Evolutionary conservation across 2,888 invertebrate species (phyloP), one percentile per base, ranked within the genome.

Genomic region (Nesidiocoris tenuis): DNA sequence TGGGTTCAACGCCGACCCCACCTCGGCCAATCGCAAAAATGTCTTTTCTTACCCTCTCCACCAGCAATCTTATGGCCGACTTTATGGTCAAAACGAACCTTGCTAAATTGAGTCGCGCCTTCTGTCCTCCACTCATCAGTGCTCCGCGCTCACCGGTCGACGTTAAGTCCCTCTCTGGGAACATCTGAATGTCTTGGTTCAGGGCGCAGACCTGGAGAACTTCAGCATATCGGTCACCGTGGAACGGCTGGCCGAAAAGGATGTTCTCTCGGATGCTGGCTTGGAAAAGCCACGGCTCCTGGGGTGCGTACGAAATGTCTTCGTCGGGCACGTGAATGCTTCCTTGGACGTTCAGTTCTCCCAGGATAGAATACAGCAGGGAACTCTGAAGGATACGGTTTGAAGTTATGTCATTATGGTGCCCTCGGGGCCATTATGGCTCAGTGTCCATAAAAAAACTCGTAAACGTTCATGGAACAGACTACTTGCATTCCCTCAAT

Each of bases 191-290:
- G 83, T 95, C 95, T 76, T 89, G 84, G 82, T 89, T 89, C 77
- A 92, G 86, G n/a, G 91, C 90, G 82, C 92, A 92, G 0, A 88
- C 89, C 74, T 88, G 87, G 0, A 94, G 85, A 56, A 90, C 90
- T 76, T 88, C 85, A 83, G 86, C 90, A 83, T 87, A 91, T 19
- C 88, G 86, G 24, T 87, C 86, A 22, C 88, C 86, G 80, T 90
- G 90, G 89, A 88, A 91, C 78, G 88, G 86, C 81, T 87, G 88
- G 0, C 96, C 97, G 84, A 98, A 98, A 0, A 96, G 84, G 79
- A 98, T 95, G 83, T 98, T 98, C 82, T 97, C 95, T 12, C 94
- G 87, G 0, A 98, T 90, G 77, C 93, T 92, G 82, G 90, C 91
- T 68, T 90, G 90, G 82, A 92, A 92, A 0, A 92, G 83, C 95